Conservation (phyloP, 2,113 vertebrate species). For the Oncorhynchus nerka region DNA sequence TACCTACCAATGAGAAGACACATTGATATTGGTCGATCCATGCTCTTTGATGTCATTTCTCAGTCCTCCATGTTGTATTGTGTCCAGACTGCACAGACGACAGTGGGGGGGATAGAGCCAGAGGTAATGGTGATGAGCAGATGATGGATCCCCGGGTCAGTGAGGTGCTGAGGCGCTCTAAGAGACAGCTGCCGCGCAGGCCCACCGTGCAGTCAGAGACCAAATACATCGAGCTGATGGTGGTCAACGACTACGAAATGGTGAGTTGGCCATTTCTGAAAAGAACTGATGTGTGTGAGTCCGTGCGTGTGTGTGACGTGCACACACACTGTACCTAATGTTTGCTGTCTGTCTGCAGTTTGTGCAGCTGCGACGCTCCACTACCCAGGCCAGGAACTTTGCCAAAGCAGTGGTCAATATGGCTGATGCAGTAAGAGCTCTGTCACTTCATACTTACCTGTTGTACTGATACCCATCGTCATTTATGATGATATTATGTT, state of each 20-base stretch:
- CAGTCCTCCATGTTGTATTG: slow-evolving; percentile 4
- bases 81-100: slow-evolving; percentile 65
- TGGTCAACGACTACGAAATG: slow-evolving; percentile 91
- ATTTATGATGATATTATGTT: background rate
- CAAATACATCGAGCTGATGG: slow-evolving; percentile 94
- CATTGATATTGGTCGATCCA: background rate
- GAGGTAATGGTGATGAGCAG: slow-evolving; percentile 36
- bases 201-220: slow-evolving; percentile 91
- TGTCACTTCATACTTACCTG: background rate
- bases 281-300: background rate
- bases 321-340: background rate
- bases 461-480: background rate
- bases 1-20: background rate
- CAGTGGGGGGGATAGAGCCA: slow-evolving; percentile 40
- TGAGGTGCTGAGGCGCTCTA: slow-evolving; percentile 56
- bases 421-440: slow-evolving; percentile 85
- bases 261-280: slow-evolving; percentile 62
- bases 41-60: background rate
- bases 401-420: slow-evolving; percentile 96
- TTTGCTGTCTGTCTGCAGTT: slow-evolving; percentile 72
- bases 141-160: slow-evolving; percentile 31
- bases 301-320: background rate
- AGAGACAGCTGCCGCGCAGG: slow-evolving; percentile 75
- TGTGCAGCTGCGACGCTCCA: slow-evolving; percentile 82
- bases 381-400: slow-evolving; percentile 91